These are phyloP conservation scores for Prenolepis imparis DNA, from an alignment of 2,888 invertebrate genomes.

Conservation along the genomic window DNA sequence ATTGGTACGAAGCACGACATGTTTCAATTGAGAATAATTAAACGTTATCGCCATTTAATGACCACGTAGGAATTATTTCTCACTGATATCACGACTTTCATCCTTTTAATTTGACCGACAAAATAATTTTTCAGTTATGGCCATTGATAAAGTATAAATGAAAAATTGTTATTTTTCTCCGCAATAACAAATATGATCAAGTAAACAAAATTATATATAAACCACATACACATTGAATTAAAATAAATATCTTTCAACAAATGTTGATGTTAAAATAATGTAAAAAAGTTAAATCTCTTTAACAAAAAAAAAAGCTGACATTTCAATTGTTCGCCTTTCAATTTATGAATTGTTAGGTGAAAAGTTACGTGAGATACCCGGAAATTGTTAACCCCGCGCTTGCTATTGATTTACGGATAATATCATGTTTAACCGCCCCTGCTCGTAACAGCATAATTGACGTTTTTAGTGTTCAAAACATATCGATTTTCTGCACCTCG, in stretches of 20 bases:
- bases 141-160: background rate
- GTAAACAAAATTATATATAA: background rate
- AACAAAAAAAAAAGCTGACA: background rate
- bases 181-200: background rate
- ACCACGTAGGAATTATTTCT: constrained; percentile 1
- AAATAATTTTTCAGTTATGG: background rate
- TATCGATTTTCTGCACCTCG: constrained; percentile 52
- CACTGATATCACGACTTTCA: background rate
- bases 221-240: background rate
- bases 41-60: constrained; percentile 35
- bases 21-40: constrained; percentile 45
- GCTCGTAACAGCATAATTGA: constrained; percentile 44
- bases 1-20: constrained; percentile 35
- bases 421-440: constrained; percentile 35
- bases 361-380: constrained; percentile 32
- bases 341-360: constrained; percentile 20
- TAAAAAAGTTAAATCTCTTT: background rate
- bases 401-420: constrained; percentile 44
- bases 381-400: constrained; percentile 40
- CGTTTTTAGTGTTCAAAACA: constrained; percentile 50
- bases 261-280: background rate
- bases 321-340: constrained; percentile 33
- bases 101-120: background rate
- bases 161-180: background rate
- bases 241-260: background rate